Percentiles rank a stretch among this genome's conserved stretches.
These are phyloP conservation scores for Zoanthus solanderi DNA, from an alignment of 92 coral and sea anemone species.

Conservation along the genomic window DNA sequence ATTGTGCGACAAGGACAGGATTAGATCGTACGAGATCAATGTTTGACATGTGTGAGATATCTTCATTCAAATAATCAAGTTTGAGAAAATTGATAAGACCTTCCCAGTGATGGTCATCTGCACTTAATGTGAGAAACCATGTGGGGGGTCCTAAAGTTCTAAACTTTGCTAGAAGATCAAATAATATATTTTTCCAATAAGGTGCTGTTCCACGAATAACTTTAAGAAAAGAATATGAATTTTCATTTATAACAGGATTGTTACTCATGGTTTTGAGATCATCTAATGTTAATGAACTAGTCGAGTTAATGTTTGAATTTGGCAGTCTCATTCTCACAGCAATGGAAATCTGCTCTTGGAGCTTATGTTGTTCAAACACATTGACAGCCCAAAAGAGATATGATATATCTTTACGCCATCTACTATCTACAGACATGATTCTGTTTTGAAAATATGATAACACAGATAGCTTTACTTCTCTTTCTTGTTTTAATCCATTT, in stretches of 20 bases:
- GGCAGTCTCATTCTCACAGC: constrained; percentile 46
- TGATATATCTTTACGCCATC: constrained; percentile 47
- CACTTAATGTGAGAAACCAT: constrained; percentile 66
- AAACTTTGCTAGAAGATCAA: constrained; percentile 55
- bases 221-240: constrained; percentile 55
- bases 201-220: constrained; percentile 51
- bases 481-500: constrained; percentile 50
- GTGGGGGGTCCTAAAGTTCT: constrained; percentile 68
- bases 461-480: constrained; percentile 51
- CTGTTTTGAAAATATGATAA: constrained; percentile 55
- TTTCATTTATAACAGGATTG: constrained; percentile 39
- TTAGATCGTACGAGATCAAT: constrained; percentile 41
- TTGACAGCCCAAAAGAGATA: constrained; percentile 59
- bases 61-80: constrained; percentile 11
- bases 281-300: constrained; percentile 12
- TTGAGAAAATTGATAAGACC: constrained; percentile 38
- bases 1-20: constrained; percentile 57
- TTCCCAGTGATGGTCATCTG: constrained; percentile 60
- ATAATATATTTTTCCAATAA: constrained; percentile 54
- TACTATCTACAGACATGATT: constrained; percentile 46
- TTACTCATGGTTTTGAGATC: constrained; percentile 12
- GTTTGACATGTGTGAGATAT: neutral
- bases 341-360: constrained; percentile 50
- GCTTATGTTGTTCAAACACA: constrained; percentile 51
- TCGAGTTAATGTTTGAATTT: constrained; percentile 5